Percentiles rank a stretch among this genome's conserved stretches.
Evolutionary conservation across 2,797 vertebrate genomes (phyloP).

Genomic region (Bovichtus diacanthus): DNA sequence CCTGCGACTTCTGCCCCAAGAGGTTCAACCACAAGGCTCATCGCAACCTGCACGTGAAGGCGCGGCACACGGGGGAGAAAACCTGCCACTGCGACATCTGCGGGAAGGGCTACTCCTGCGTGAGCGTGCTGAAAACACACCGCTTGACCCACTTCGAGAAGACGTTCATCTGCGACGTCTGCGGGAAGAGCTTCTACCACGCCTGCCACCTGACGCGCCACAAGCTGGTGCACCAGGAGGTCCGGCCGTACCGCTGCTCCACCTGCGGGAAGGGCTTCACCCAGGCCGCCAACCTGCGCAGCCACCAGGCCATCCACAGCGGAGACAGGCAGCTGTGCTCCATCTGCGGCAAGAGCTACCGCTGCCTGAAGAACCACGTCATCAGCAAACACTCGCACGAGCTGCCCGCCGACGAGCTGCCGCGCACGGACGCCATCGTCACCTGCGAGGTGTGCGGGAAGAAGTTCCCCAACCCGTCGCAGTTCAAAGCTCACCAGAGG

Average conservation of each 20-base stretch:
- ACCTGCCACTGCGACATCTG: slow-evolving; percentile 69
- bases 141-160: slow-evolving; percentile 60
- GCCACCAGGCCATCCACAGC: slow-evolving; percentile 56
- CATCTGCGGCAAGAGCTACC: slow-evolving; percentile 65
- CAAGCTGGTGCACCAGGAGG: slow-evolving; percentile 56
- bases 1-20: slow-evolving; percentile 57
- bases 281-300: slow-evolving; percentile 64
- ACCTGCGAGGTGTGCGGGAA: slow-evolving; percentile 60
- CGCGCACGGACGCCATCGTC: background rate
- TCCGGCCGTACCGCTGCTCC: slow-evolving; percentile 38
- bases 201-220: slow-evolving; percentile 68
- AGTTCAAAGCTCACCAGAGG: slow-evolving; percentile 37
- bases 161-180: slow-evolving; percentile 69
- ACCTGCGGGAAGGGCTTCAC: slow-evolving; percentile 62
- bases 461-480: slow-evolving; percentile 59
- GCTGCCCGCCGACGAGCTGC: background rate
- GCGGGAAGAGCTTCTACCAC: slow-evolving; percentile 66
- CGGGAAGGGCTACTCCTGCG: slow-evolving; percentile 58
- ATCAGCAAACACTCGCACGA: slow-evolving; percentile 64
- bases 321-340: slow-evolving; percentile 65
- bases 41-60: slow-evolving; percentile 59
- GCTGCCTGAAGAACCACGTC: slow-evolving; percentile 65
- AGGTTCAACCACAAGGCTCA: slow-evolving; percentile 70
- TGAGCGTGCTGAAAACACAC: slow-evolving; percentile 64
- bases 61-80: slow-evolving; percentile 66